Evolutionary conservation across 1,140 invertebrate genomes (phyloP).

Genomic region (Mamestra configurata): DNA sequence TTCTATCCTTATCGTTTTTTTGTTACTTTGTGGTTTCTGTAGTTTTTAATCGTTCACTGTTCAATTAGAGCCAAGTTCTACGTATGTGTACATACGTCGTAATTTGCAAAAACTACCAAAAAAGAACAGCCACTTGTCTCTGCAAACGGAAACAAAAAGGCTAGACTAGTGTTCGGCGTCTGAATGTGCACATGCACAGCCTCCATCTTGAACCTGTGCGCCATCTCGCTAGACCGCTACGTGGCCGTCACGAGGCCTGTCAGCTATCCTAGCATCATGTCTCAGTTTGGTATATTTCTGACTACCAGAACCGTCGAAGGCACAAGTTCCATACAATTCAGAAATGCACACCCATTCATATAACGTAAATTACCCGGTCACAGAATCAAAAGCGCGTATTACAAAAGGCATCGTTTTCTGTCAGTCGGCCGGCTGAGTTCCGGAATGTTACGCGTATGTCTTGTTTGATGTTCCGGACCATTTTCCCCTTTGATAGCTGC

Average conservation of each 20-base stretch:
- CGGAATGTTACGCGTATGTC: background rate
- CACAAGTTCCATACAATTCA: too few species aligned
- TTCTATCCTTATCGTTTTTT: background rate
- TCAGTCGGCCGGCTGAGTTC: background rate
- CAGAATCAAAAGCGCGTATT: constrained; percentile 1
- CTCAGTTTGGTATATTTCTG: too few species aligned
- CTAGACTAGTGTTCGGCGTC: constrained; percentile 98
- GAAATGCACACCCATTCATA: too few species aligned
- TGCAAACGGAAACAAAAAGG: too few species aligned
- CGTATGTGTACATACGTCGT: too few species aligned
- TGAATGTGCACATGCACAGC: constrained; percentile 99
- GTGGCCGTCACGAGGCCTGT: constrained; percentile 98
- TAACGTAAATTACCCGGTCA: background rate
- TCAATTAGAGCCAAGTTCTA: too few species aligned
- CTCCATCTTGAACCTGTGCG: constrained; percentile 97
- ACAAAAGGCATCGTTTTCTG: constrained; percentile 37
- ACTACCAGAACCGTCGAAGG: background rate
- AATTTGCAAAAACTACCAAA: too few species aligned
- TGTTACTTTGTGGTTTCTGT: too few species aligned
- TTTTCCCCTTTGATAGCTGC: background rate
- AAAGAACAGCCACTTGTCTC: too few species aligned
- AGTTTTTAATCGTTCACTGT: too few species aligned
- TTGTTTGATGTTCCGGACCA: constrained; percentile 4
- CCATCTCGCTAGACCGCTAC: constrained; percentile 97
- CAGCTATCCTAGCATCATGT: constrained; percentile 97